Evolutionary conservation across 2,797 vertebrate species (phyloP).

Genomic region (Typhlichthys eigenmanni): DNA sequence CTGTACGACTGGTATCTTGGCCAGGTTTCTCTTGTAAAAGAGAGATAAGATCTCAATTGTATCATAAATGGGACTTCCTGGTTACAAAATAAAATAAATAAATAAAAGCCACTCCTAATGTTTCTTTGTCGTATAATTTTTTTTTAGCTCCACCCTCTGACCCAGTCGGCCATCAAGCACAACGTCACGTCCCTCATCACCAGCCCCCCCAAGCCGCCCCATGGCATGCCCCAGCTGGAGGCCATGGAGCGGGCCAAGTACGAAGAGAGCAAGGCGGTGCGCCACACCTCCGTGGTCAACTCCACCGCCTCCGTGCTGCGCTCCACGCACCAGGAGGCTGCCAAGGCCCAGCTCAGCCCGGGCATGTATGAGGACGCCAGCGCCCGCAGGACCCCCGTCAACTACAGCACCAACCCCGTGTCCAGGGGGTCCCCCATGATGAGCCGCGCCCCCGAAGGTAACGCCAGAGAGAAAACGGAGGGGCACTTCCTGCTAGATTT

Average conservation of each 20-base stretch:
- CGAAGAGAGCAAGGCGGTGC: conserved; percentile 86
- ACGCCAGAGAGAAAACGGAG: neutral
- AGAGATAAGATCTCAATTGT: too few species aligned
- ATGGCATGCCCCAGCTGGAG: conserved; percentile 86
- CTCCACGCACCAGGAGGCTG: conserved; percentile 89
- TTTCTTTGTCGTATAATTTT: too few species aligned
- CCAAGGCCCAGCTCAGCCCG: conserved; percentile 92
- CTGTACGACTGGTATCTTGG: neutral
- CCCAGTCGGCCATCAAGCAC: conserved; percentile 93
- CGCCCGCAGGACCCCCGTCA: conserved; percentile 91
- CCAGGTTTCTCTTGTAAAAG: too few species aligned
- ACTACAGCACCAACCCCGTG: conserved; percentile 84
- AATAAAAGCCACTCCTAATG: too few species aligned
- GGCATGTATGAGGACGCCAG: conserved; percentile 93
- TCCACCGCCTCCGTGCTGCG: conserved; percentile 92
- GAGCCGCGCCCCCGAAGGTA: conserved; percentile 87
- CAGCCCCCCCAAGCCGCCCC: conserved; percentile 87
- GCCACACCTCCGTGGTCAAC: conserved; percentile 94
- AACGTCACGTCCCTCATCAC: conserved; percentile 98
- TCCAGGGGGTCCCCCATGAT: conserved; percentile 95
- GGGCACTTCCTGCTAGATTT: too few species aligned
- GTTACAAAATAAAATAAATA: too few species aligned
- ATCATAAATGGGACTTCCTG: too few species aligned
- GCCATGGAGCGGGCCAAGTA: conserved; percentile 89
- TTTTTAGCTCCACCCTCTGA: conserved; percentile 78